Conservation (phyloP, 2,888 invertebrate genomes). For the Chloroclystis v-ata region DNA sequence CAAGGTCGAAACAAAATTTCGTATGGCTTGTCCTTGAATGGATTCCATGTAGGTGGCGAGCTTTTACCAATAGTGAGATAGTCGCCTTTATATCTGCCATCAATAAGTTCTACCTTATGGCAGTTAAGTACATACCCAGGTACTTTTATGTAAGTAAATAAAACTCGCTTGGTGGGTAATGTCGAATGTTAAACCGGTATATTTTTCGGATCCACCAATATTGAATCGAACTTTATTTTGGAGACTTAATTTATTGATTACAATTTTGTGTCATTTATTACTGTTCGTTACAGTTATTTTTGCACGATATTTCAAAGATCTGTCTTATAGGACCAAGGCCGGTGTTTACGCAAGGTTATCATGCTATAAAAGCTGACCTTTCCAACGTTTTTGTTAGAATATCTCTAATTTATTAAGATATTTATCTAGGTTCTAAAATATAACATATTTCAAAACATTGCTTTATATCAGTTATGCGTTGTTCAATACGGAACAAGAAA, state of each 20-base stretch:
- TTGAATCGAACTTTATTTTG: neutral
- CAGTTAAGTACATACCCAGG: slow-evolving; percentile 6
- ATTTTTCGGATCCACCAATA: slow-evolving; percentile 7
- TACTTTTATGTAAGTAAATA: slow-evolving; percentile 10
- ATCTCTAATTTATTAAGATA: too few relatives aligned
- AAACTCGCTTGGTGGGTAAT: slow-evolving; percentile 12
- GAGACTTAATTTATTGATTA: too few relatives aligned
- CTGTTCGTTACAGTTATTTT: too few relatives aligned
- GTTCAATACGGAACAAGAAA: neutral
- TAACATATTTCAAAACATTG: too few relatives aligned
- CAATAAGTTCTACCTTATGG: neutral
- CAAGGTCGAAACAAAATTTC: neutral
- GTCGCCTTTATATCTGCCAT: slow-evolving; percentile 4
- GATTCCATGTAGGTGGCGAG: neutral
- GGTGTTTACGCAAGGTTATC: neutral
- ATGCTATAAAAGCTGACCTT: neutral
- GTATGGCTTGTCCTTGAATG: neutral
- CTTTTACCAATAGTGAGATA: slow-evolving; percentile 7
- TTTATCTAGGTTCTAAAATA: too few relatives aligned
- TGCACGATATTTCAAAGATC: neutral
- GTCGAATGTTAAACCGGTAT: slow-evolving; percentile 15
- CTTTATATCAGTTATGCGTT: too few relatives aligned
- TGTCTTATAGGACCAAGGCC: neutral
- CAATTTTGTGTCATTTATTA: too few relatives aligned
- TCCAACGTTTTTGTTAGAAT: neutral